A percentile compares a stretch with the other conserved stretches of the same genome.
Conservation (phyloP, 2,888 invertebrate genomes). For the Cloeon dipterum region DNA sequence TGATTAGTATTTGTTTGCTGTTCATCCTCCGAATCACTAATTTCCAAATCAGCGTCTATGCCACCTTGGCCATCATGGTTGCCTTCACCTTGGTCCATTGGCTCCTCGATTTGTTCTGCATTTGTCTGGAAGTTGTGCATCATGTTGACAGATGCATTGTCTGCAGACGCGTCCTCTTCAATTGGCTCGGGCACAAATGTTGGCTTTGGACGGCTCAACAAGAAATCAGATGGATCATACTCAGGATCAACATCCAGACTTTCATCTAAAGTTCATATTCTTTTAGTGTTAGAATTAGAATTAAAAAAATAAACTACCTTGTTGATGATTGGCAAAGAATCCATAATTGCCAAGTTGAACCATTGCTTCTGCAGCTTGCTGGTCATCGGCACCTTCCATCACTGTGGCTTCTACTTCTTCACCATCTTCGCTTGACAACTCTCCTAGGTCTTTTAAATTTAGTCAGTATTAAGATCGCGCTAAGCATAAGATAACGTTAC, state of each 20-base stretch:
- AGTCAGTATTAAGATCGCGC: conserved; percentile 21
- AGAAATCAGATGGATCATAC: conserved; percentile 71
- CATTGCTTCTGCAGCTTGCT: conserved; percentile 21
- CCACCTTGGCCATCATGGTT: conserved; percentile 25
- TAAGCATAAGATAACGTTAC: conserved; percentile 33
- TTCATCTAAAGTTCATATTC: conserved; percentile 36
- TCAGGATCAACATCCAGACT: conserved; percentile 55
- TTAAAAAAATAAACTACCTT: background rate
- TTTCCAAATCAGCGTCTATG: conserved; percentile 49
- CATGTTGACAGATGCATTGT: background rate
- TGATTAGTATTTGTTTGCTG: conserved; percentile 17
- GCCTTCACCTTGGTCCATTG: conserved; percentile 9
- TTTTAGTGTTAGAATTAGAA: background rate
- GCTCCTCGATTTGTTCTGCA: conserved; percentile 4
- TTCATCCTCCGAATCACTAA: conserved; percentile 50
- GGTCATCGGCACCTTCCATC: conserved; percentile 23
- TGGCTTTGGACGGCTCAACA: conserved; percentile 24
- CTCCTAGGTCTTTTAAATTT: conserved; percentile 1
- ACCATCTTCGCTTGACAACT: conserved; percentile 32
- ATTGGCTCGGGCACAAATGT: background rate
- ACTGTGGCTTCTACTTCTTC: conserved; percentile 34
- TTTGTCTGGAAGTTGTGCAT: conserved; percentile 3
- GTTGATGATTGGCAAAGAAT: conserved; percentile 20
- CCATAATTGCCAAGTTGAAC: conserved; percentile 30
- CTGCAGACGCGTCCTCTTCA: background rate